Evolutionary conservation across 1,140 invertebrate genomes (phyloP).

Genomic region (Leptinotarsa undecemlineata): DNA sequence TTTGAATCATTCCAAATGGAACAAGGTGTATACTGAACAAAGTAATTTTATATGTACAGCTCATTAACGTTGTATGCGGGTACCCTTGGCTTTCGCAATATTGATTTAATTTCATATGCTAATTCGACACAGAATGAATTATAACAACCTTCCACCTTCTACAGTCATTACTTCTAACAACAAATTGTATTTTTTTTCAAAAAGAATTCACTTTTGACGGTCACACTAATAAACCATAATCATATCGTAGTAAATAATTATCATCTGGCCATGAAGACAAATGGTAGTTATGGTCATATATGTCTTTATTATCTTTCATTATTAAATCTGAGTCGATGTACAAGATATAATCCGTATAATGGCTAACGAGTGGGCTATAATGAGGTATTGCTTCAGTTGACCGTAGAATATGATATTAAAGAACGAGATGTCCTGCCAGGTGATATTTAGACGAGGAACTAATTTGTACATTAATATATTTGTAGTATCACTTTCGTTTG

Average conservation of each 20-base stretch:
- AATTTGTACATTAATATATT: no score
- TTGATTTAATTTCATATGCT: constrained; percentile 6
- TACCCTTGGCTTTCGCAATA: constrained; percentile 16
- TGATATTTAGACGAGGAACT: no score
- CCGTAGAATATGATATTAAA: no score
- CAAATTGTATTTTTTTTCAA: not conserved
- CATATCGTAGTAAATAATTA: not conserved
- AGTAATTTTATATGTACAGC: constrained; percentile 12
- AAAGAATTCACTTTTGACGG: not conserved
- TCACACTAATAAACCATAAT: constrained; percentile 1
- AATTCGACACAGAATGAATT: not conserved
- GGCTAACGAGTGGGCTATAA: no score
- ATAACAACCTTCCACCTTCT: constrained; percentile 7
- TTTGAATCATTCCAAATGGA: not conserved
- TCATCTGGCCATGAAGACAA: not conserved
- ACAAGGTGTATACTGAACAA: constrained; percentile 3
- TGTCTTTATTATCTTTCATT: no score
- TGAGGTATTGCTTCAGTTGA: no score
- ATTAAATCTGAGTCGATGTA: no score
- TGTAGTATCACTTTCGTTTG: no score
- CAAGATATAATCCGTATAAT: no score
- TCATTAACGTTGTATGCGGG: not conserved
- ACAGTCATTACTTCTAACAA: not conserved
- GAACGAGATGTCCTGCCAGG: no score
- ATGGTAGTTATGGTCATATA: no score